Conservation (phyloP, 2,888 invertebrate species). For the Dysmachus trigonus region DNA sequence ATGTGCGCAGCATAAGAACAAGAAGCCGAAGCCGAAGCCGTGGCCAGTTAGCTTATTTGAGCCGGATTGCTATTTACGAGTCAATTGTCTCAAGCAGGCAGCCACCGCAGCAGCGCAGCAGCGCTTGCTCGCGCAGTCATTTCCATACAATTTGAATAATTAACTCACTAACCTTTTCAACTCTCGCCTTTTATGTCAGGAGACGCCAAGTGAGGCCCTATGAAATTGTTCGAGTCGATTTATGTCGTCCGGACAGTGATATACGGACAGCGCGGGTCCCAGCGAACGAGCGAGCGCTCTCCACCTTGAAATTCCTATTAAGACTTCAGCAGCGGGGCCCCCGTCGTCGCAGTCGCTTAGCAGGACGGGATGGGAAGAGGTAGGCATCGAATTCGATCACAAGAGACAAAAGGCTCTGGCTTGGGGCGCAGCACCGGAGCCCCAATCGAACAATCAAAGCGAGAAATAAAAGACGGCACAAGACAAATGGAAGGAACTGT, state of each 20-base stretch:
- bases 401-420: neutral
- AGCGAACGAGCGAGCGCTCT: neutral
- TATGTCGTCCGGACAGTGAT: slow-evolving; percentile 22
- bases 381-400: slow-evolving; percentile 24
- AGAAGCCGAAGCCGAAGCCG: too few species aligned
- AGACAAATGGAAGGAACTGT: slow-evolving; percentile 55
- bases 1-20: neutral
- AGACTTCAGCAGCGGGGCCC: neutral
- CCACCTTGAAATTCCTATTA: slow-evolving; percentile 33
- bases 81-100: slow-evolving; percentile 17
- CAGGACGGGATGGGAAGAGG: neutral
- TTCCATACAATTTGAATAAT: slow-evolving; percentile 46
- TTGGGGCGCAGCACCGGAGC: neutral
- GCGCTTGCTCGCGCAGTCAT: slow-evolving; percentile 25
- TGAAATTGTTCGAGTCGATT: slow-evolving; percentile 25
- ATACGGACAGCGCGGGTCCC: neutral
- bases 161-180: slow-evolving; percentile 46
- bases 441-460: slow-evolving; percentile 39
- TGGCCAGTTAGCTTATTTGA: slow-evolving; percentile 18
- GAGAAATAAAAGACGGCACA: slow-evolving; percentile 23
- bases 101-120: neutral
- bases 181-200: slow-evolving; percentile 44
- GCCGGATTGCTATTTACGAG: slow-evolving; percentile 29
- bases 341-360: neutral
- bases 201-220: slow-evolving; percentile 28